These are phyloP conservation scores for Eudemis profundana DNA, from an alignment of 2,888 invertebrate genomes.

Conservation along the genomic window DNA sequence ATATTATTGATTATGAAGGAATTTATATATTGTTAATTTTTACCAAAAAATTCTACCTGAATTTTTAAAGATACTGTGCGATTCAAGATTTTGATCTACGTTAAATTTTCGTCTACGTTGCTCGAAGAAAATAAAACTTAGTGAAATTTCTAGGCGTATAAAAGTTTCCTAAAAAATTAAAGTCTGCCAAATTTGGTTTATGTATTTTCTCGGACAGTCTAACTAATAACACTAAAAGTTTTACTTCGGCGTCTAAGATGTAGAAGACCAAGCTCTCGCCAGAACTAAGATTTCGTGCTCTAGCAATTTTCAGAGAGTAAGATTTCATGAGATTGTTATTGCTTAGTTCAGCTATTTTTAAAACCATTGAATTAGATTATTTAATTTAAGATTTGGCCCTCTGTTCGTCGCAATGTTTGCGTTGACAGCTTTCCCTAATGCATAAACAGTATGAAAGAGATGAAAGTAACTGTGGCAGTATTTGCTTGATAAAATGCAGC, in stretches of 20 bases:
- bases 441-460: background rate
- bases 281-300: background rate
- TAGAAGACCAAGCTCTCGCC: background rate
- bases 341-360: too few relatives aligned
- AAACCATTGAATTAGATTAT: too few relatives aligned
- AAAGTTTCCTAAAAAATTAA: background rate
- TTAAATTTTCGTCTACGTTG: background rate
- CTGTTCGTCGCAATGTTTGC: background rate
- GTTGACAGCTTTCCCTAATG: background rate
- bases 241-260: background rate
- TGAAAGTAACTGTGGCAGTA: background rate
- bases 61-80: too few relatives aligned
- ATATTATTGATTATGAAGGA: too few relatives aligned
- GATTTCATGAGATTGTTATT: too few relatives aligned
- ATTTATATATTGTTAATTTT: too few relatives aligned
- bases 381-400: too few relatives aligned
- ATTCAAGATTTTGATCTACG: too few relatives aligned
- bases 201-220: background rate
- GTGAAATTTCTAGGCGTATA: background rate
- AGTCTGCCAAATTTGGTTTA: background rate
- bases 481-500: background rate
- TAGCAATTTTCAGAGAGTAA: too few relatives aligned
- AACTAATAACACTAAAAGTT: background rate
- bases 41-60: too few relatives aligned
- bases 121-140: background rate